Base-by-base conservation (phyloP, 2,888 invertebrate species). In the Elmis aenea region DNA sequence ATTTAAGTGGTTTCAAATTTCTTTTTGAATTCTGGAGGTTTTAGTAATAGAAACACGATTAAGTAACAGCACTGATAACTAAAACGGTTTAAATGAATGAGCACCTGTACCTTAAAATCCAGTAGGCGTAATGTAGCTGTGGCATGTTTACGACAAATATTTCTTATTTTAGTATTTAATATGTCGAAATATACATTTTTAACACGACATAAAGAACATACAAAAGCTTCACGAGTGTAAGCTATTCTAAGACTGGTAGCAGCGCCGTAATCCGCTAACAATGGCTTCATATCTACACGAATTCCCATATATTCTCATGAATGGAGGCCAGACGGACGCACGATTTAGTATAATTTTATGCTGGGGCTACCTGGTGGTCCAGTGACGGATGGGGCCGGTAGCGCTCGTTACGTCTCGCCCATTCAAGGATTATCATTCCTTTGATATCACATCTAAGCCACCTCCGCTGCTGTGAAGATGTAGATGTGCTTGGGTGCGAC, bases 281-380 rank as follows among this genome's bases (percentile, higher is more conserved):
- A 64, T 64, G 50, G 62, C 46, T 47, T 58, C 58, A 63, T 62
- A 62, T 63, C 61, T 62, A 59, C 59, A 61, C 58, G 54, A 58
- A 59, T 62, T 61, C 62, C 58, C 62, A 64, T 65, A 63, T 63
- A 63, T 64, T 55, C 58, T 55, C 56, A 56, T 58, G 62, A 64
- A 64, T 62, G 61, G 57, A 51, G 38, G 52, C 54, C 55, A 56
- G 59, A 59, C 58, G 54, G 58, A 58, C 55, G 58, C 61, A 63
- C 64, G 64, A 64, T 64, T 66, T 66, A 64, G 64, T 64, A 64
- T 66, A 66, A 66, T 66, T 64, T 66, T 64, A 66, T 63, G 59
- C 60, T 54, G 46, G n/a, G 59, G 54, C 64, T 64, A 63, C 63
- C 62, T 63, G 66, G 65, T 65, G 64, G 65, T 64, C 64, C 54